Evolutionary conservation across 2,797 vertebrate species (phyloP).

Genomic region (Acomys russatus): DNA sequence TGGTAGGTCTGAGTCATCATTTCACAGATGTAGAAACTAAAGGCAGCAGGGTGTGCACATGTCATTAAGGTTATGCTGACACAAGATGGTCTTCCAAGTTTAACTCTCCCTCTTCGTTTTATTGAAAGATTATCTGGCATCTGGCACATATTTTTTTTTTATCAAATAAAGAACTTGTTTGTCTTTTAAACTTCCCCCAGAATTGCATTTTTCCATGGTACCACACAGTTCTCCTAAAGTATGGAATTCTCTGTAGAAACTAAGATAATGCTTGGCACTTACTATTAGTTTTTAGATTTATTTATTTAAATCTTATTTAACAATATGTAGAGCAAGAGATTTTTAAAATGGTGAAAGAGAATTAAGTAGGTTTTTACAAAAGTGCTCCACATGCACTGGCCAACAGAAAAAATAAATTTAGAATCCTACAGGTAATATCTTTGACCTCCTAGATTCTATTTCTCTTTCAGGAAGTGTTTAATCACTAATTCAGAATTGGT

Average conservation of each 20-base stretch:
- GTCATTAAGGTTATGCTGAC: background rate
- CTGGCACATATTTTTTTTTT: background rate
- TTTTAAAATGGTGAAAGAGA: background rate
- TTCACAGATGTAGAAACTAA: background rate
- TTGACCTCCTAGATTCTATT: background rate
- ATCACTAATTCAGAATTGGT: slow-evolving; percentile 4
- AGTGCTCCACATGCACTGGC: background rate
- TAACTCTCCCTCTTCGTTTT: background rate
- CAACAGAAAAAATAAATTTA: background rate
- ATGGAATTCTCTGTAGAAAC: background rate
- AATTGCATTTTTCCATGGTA: background rate
- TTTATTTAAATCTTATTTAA: slow-evolving; percentile 27
- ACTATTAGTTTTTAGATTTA: background rate
- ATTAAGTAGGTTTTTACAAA: background rate
- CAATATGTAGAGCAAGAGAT: background rate
- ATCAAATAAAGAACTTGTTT: background rate
- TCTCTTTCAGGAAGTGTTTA: slow-evolving; percentile 30
- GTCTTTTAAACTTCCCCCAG: background rate
- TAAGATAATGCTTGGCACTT: background rate
- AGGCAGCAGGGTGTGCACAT: background rate
- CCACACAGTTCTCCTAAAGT: background rate
- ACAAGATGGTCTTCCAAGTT: background rate
- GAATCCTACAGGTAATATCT: slow-evolving; percentile 21
- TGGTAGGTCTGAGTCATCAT: background rate
- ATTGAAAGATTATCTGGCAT: background rate